Evolutionary conservation across 2,797 vertebrate genomes (phyloP).

Genomic region (Spinus pinus): DNA sequence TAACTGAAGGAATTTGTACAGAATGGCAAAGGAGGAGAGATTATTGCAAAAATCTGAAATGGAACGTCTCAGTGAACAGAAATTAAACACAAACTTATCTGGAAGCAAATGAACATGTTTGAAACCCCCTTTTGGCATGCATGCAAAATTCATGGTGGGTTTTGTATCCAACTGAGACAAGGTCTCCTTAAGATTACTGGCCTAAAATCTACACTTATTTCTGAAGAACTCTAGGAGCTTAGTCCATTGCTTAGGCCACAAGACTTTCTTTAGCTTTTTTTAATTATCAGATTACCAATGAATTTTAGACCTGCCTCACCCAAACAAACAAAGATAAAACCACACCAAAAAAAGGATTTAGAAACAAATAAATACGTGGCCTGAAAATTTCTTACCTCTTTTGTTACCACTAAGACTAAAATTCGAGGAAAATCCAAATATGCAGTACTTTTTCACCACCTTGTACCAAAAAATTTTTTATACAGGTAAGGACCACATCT

Average conservation of each 20-base stretch:
- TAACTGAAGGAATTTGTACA: slow-evolving; percentile 6
- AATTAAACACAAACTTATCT: background rate
- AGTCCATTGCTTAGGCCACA: background rate
- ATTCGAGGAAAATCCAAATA: background rate
- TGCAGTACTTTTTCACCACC: background rate
- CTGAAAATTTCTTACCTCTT: background rate
- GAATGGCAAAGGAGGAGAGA: background rate
- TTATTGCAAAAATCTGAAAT: slow-evolving; percentile 21
- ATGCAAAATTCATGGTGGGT: background rate
- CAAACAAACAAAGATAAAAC: background rate
- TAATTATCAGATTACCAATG: background rate
- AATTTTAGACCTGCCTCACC: background rate
- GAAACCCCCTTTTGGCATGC: background rate
- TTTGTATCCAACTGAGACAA: background rate
- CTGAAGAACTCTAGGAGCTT: background rate
- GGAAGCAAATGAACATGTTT: background rate
- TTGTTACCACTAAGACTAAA: background rate
- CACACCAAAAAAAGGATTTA: background rate
- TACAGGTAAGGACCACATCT: background rate
- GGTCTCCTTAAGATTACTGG: background rate
- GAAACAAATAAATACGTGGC: background rate
- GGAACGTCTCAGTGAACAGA: background rate
- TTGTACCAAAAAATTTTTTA: background rate
- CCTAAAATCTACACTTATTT: background rate
- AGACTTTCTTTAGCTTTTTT: background rate